Percentiles rank a stretch among this genome's conserved stretches.
These are phyloP conservation scores for Zophobas morio DNA, from an alignment of 1,140 invertebrate genomes.

Conservation along the genomic window DNA sequence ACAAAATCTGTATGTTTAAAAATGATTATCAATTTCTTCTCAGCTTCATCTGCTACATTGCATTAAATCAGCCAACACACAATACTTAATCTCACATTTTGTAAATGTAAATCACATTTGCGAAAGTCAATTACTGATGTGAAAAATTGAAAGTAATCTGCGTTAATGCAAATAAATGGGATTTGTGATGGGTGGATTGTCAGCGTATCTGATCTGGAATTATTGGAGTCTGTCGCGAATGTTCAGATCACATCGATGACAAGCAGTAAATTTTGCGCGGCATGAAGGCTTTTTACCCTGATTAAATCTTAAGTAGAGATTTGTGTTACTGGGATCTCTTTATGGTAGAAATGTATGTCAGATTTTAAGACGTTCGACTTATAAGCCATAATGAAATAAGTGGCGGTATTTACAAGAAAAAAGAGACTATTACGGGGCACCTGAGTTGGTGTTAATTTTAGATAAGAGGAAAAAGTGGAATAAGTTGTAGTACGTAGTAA, in stretches of 20 bases:
- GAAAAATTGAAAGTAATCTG: constrained; percentile 20
- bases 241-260: constrained; percentile 12
- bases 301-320: not conserved
- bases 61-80: too few relatives aligned
- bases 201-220: constrained; percentile 25
- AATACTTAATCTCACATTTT: too few relatives aligned
- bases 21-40: too few relatives aligned
- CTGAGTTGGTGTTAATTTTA: constrained; percentile 13
- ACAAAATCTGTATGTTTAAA: too few relatives aligned
- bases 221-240: constrained; percentile 24
- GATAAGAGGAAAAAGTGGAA: not conserved
- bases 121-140: not conserved
- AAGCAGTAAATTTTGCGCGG: not conserved
- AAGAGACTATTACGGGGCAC: not conserved
- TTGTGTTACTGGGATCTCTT: not conserved
- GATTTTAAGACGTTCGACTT: not conserved
- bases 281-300: not conserved
- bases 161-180: constrained; percentile 14
- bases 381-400: not conserved
- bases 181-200: constrained; percentile 1
- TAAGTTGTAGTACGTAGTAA: not conserved
- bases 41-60: too few relatives aligned
- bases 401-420: not conserved
- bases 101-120: too few relatives aligned
- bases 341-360: not conserved